Percentiles rank a stretch among this genome's conserved stretches.
These are phyloP conservation scores for Melanotaenia pygmaea DNA, from an alignment of 2,797 vertebrate species.

Conservation along the genomic window DNA sequence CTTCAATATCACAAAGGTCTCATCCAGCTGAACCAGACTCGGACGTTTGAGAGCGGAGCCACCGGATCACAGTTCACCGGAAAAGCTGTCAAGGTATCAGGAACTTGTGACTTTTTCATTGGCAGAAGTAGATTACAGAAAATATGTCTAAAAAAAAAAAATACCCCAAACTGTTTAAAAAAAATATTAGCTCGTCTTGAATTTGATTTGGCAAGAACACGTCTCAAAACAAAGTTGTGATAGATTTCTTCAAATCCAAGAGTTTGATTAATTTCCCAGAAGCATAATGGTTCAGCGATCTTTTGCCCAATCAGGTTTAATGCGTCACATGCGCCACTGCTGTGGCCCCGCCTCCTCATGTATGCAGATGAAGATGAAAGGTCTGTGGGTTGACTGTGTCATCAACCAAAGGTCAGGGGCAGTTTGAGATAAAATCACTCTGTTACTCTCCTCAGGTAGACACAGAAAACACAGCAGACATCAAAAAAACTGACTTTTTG, in stretches of 20 bases:
- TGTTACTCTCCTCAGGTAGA: background rate
- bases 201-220: background rate
- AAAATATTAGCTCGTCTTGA: background rate
- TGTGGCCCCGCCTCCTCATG: background rate
- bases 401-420: conserved; percentile 23
- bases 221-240: background rate
- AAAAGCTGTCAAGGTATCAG: conserved; percentile 87
- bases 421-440: background rate
- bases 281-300: background rate
- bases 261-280: background rate
- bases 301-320: background rate
- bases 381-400: background rate
- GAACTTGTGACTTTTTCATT: background rate
- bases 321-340: background rate
- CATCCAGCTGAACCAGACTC: conserved; percentile 87
- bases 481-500: background rate
- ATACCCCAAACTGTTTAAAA: too few relatives aligned
- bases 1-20: conserved; percentile 92
- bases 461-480: background rate
- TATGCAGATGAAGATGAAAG: background rate
- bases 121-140: rapidly evolving
- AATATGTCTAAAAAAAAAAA: background rate
- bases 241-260: background rate
- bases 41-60: conserved; percentile 89
- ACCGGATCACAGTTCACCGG: conserved; percentile 91